A percentile compares a stretch with the other conserved stretches of the same genome.
Conservation (phyloP, 30 jellyfish, hydroid and myxozoan genomes). For the Aurelia coerulea region DNA sequence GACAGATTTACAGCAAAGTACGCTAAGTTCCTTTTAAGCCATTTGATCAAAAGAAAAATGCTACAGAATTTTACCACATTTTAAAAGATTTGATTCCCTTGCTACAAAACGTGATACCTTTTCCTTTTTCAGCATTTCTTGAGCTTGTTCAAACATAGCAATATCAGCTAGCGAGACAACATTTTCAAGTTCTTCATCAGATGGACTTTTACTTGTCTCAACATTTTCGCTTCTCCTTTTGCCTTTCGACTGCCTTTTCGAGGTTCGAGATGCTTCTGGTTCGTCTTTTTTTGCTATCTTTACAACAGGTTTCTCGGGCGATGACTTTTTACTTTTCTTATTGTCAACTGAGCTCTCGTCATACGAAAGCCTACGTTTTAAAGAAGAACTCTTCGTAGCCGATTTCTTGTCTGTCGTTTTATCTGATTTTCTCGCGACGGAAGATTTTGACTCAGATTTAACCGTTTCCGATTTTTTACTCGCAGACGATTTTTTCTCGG, state of each 20-base stretch:
- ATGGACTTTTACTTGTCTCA: not conserved
- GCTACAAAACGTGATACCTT: slow-evolving; percentile 15
- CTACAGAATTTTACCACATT: too few relatives aligned
- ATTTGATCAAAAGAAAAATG: too few relatives aligned
- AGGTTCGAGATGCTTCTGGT: not conserved
- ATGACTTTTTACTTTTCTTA: not conserved
- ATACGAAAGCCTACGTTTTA: slow-evolving; percentile 15
- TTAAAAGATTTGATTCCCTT: too few relatives aligned
- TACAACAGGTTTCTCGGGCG: too few relatives aligned
- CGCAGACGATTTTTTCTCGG: not conserved
- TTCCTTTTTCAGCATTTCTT: slow-evolving; percentile 4
- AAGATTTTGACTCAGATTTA: not conserved
- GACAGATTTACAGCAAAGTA: too few relatives aligned
- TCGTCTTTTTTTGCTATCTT: not conserved
- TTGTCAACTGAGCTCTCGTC: slow-evolving; percentile 13
- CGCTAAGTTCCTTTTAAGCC: too few relatives aligned
- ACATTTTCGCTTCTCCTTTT: not conserved
- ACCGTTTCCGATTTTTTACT: slow-evolving; percentile 8
- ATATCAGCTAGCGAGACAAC: slow-evolving; percentile 62
- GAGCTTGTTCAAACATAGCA: slow-evolving; percentile 69
- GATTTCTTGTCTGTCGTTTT: not conserved
- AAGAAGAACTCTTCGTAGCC: not conserved
- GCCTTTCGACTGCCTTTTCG: slow-evolving; percentile 9
- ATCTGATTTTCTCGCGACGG: not conserved
- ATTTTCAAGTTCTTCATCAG: slow-evolving; percentile 30